phyloP scores from a whole-genome alignment of 2,113 vertebrate species.

The Balaeniceps rex region DNA sequence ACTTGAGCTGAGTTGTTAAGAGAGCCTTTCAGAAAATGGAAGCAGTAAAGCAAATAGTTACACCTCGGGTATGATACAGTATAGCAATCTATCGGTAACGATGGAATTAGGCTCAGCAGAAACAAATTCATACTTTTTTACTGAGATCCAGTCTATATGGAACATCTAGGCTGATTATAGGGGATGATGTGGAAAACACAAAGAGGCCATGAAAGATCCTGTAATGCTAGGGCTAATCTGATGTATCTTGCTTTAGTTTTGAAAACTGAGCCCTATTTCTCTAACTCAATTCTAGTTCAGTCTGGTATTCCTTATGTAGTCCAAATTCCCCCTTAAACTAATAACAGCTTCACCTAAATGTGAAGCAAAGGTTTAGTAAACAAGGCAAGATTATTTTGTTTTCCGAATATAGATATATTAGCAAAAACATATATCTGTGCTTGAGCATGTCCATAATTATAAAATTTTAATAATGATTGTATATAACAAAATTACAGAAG shows the following conservation, averaged over 20 bases:
- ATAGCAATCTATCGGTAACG: neutral
- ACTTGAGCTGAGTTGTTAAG: neutral
- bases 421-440: neutral
- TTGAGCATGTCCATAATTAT: slow-evolving; percentile 36
- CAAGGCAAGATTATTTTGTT: neutral
- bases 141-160: neutral
- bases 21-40: slow-evolving; percentile 32
- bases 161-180: slow-evolving; percentile 17
- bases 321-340: neutral
- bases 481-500: slow-evolving; percentile 22
- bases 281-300: neutral
- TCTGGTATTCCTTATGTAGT: neutral
- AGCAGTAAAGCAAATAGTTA: slow-evolving; percentile 36
- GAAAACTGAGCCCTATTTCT: slow-evolving; percentile 11
- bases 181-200: neutral
- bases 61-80: neutral
- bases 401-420: neutral
- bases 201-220: slow-evolving; percentile 5
- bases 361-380: slow-evolving; percentile 2
- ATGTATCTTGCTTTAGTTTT: neutral
- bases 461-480: slow-evolving; percentile 46
- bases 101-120: neutral
- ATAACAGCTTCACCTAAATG: neutral
- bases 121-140: neutral
- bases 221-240: slow-evolving; percentile 16